Evolutionary conservation across 2,797 vertebrate species (phyloP), one percentile per base, ranked within the genome.

Genomic region (Macropodus opercularis): DNA sequence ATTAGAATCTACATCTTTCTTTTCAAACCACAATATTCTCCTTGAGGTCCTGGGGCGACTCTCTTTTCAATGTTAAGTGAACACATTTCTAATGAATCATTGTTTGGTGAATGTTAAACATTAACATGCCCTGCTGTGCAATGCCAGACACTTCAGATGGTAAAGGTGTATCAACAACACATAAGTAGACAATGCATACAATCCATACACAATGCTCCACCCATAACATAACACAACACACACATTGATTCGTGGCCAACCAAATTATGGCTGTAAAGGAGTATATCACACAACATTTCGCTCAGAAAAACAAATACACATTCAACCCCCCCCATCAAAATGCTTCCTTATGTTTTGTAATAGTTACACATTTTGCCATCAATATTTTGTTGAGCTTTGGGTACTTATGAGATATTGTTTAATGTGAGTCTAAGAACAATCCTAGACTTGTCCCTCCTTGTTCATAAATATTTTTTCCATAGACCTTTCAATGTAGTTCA

Each of bases 61-160:
- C 32, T 26, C 31, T 29, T 31, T n/a, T 66, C 60, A 63, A 48
- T 53, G 58, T 66, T 60, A 77, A 51, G 46, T 63, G 32, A 78
- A 49, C 67, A 74, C 35, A 54, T 61, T 62, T 68, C n/a, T 35
- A 56, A 59, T 69, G 39, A 64, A 42, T 69, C 57, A 69, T 56
- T 46, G 36, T 19, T 66, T 23, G 62, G 17, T 23, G 35, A 32
- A 17, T 65, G 44, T 38, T 13, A 44, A 57, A 70, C 50, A 61
- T 52, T 39, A 18, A 69, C 43, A 51, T 22, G 21, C 8, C 36
- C 23, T 42, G 21, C 40, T 34, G 34, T 15, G 39, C 15, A 38
- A 58, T 21, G 18, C 44, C 58, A 13, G 21, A 46, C 55, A 57
- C 29, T 23, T 38, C 19, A 67, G 57, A 24, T 15, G 27, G 41